A percentile compares a stretch with the other conserved stretches of the same genome.
These are phyloP conservation scores for Danio tinwini DNA, from an alignment of 2,797 vertebrate genomes.

Conservation along the genomic window DNA sequence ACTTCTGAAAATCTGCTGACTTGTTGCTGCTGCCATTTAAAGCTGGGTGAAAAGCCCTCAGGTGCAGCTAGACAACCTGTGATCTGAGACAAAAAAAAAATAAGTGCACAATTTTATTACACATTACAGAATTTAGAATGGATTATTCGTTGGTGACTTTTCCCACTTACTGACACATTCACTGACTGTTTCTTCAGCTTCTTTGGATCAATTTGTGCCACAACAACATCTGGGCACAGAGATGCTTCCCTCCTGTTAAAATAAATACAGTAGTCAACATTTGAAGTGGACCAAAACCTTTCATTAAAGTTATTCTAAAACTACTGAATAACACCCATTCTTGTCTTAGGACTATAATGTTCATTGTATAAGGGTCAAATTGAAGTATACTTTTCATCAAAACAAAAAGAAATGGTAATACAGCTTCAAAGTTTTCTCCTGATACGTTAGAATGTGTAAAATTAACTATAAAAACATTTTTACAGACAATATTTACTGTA, in stretches of 20 bases:
- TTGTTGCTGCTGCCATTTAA: conserved; percentile 93
- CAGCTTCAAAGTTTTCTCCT: no score
- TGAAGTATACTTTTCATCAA: no score
- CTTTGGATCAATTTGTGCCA: conserved; percentile 95
- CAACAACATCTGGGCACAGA: conserved; percentile 92
- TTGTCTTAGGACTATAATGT: no score
- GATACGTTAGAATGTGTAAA: no score
- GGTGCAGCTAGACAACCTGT: conserved; percentile 91
- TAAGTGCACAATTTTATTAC: background rate
- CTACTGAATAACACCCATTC: no score
- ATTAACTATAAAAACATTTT: no score
- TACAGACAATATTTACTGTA: no score
- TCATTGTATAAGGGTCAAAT: no score
- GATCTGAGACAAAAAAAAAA: conserved; percentile 73
- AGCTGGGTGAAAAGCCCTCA: conserved; percentile 87
- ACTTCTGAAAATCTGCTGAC: conserved; percentile 89
- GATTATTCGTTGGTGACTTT: background rate
- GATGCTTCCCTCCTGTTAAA: conserved; percentile 89
- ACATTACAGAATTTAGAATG: background rate
- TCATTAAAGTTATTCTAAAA: no score
- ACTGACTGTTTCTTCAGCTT: conserved; percentile 92
- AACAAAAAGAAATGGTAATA: no score
- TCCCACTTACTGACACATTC: conserved; percentile 86
- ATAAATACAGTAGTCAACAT: background rate
- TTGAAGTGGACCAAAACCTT: background rate